These are phyloP conservation scores for Calidris pygmaea DNA, from an alignment of 2,113 vertebrate genomes.

Conservation along the genomic window DNA sequence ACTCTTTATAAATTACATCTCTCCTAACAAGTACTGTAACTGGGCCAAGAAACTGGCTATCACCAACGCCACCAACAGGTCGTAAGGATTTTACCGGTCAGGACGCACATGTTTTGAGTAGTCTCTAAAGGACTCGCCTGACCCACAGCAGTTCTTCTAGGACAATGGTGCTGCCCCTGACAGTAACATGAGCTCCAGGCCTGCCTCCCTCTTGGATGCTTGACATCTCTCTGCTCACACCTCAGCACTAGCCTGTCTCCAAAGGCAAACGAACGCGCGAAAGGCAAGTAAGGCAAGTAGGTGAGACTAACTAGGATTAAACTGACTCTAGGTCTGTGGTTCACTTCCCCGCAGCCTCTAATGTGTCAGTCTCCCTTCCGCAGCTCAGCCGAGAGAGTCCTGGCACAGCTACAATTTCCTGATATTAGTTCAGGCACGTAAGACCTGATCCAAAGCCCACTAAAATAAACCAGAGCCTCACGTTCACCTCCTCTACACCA, in stretches of 20 bases:
- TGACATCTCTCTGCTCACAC: background rate
- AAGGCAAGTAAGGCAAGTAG: slow-evolving; percentile 56
- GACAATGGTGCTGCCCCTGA: background rate
- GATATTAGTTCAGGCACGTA: background rate
- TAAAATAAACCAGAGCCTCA: background rate
- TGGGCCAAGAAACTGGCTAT: background rate
- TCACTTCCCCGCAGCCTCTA: slow-evolving; percentile 63
- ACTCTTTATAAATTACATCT: background rate
- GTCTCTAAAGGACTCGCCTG: background rate
- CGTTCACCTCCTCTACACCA: background rate
- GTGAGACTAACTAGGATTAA: slow-evolving; percentile 57
- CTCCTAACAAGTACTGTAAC: background rate
- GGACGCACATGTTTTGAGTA: rapidly evolving
- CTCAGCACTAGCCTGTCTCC: slow-evolving; percentile 32
- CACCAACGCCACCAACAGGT: background rate
- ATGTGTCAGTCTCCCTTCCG: slow-evolving; percentile 55
- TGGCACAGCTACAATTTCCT: slow-evolving; percentile 16
- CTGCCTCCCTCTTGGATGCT: background rate
- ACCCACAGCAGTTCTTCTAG: background rate
- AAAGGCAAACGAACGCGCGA: slow-evolving; percentile 50
- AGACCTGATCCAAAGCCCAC: background rate
- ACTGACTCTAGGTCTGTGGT: slow-evolving; percentile 64
- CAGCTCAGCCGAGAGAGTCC: slow-evolving; percentile 61
- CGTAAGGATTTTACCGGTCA: background rate
- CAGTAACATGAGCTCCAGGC: background rate